Evolutionary conservation across 2,888 invertebrate species (phyloP), one percentile per base, ranked within the genome.

Genomic region (Tenthredo livida): DNA sequence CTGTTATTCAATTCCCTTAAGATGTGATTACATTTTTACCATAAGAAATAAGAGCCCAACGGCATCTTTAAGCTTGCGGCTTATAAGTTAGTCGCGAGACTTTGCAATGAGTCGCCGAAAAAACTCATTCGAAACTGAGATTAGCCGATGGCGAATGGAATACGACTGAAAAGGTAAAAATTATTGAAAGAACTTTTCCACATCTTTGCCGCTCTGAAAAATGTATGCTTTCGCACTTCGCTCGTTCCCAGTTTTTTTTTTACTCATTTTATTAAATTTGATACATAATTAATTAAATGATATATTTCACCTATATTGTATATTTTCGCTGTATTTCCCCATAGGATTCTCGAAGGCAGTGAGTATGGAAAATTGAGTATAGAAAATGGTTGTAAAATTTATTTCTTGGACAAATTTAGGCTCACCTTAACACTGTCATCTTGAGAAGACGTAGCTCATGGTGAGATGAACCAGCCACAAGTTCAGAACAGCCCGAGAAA

Each of bases 371-470:
- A 33, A 29, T 67, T 2, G 2, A 21, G 9, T 72, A 21, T 21
- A 7, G 3, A 61, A 25, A 61, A 12, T 47, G 12, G 2, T 9
- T 25, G 10, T 2, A 1, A 75, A 47, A 47, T 9, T 47, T 33
- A 77, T 54, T 33, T 12, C 6, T 29, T 0, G 17, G 54, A 12
- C 10, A 1, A 50, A 17, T 21, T 77, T 17, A 17, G 33, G 6
- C 84, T 88, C 88, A 92, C 93, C 92, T 93, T 93, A 93, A 87
- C 90, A 93, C 89, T 92, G 93, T 93, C 93, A 93, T 93, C 93
- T 93, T 89, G 92, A 92, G 89, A 93, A 93, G 84, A 93, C 91
- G 89, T 92, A 93, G 89, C 92, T 93, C 87, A 92, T 90, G 84
- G 93, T 93, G 84, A 93, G 89, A 88, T 92, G 92, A 89, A 93